phyloP scores from a whole-genome alignment of 2,113 vertebrate genomes.

The Tragelaphus imberbis region DNA sequence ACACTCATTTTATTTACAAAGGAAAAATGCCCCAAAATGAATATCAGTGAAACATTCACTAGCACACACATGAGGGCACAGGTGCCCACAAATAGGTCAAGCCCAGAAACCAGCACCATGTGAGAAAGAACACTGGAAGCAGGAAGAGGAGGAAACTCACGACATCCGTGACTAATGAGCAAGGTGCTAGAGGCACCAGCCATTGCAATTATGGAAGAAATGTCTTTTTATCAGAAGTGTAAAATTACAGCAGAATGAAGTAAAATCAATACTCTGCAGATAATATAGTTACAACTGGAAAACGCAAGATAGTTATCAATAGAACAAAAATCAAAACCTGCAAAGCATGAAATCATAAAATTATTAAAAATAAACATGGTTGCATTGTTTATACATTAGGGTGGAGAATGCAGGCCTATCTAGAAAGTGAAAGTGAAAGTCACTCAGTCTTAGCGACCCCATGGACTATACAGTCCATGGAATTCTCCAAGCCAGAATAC shows the following conservation, averaged over 20 bases:
- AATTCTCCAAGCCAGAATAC: not conserved
- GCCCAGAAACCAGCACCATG: not conserved
- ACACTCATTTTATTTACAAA: not conserved
- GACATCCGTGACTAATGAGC: not conserved
- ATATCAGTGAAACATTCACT: not conserved
- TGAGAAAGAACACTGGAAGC: no score
- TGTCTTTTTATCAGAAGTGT: not conserved
- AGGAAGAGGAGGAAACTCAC: not conserved
- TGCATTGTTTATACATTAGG: not conserved
- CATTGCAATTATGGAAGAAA: not conserved
- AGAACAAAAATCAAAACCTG: not conserved
- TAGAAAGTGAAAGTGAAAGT: not conserved
- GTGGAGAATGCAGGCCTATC: not conserved
- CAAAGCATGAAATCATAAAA: not conserved
- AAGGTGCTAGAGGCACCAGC: not conserved
- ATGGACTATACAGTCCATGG: not conserved
- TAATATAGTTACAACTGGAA: not conserved
- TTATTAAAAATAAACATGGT: not conserved
- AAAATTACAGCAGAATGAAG: not conserved
- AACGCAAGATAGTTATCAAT: not conserved
- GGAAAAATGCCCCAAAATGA: not conserved
- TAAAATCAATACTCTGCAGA: not conserved
- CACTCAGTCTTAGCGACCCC: not conserved
- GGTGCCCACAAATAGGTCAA: not conserved
- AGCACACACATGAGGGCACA: not conserved